Conservation (phyloP, 2,888 invertebrate species). For the Thymelicus acteon region DNA sequence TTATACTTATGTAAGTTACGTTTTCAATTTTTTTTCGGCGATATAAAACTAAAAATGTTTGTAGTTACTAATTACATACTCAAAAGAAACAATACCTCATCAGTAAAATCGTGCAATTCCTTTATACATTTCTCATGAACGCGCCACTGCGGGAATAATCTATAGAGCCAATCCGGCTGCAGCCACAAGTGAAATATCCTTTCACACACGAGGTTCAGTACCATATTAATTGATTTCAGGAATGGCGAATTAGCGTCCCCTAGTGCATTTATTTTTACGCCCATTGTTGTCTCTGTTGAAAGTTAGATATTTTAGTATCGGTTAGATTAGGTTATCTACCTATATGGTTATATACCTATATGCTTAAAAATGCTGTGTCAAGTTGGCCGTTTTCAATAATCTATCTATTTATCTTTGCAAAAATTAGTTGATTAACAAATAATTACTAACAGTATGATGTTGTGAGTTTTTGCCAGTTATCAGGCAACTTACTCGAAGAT, state of each 20-base stretch:
- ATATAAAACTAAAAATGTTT: too few relatives aligned
- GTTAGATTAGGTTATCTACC: too few relatives aligned
- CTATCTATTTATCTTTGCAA: too few relatives aligned
- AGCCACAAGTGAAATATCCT: constrained; percentile 78
- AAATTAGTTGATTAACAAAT: too few relatives aligned
- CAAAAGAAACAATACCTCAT: constrained; percentile 58
- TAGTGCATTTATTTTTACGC: constrained; percentile 71
- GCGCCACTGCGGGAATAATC: constrained; percentile 74
- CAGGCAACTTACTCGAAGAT: too few relatives aligned
- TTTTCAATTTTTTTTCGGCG: too few relatives aligned
- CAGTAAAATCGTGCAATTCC: constrained; percentile 85
- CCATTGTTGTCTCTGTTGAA: constrained; percentile 69
- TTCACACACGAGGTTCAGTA: constrained; percentile 62
- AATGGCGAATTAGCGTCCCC: constrained; percentile 63
- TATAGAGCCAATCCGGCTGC: constrained; percentile 84
- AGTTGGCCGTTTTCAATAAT: too few relatives aligned
- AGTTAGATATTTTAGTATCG: constrained; percentile 5
- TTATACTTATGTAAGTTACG: too few relatives aligned
- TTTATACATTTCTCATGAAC: constrained; percentile 78
- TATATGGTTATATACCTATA: too few relatives aligned
- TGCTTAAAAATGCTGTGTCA: too few relatives aligned
- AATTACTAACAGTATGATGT: too few relatives aligned
- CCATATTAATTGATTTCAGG: constrained; percentile 56
- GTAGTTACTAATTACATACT: background rate
- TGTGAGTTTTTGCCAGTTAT: too few relatives aligned